Evolutionary conservation across 2,888 invertebrate genomes (phyloP), one percentile per base, ranked within the genome.

Genomic region (Heliconius charithonia): DNA sequence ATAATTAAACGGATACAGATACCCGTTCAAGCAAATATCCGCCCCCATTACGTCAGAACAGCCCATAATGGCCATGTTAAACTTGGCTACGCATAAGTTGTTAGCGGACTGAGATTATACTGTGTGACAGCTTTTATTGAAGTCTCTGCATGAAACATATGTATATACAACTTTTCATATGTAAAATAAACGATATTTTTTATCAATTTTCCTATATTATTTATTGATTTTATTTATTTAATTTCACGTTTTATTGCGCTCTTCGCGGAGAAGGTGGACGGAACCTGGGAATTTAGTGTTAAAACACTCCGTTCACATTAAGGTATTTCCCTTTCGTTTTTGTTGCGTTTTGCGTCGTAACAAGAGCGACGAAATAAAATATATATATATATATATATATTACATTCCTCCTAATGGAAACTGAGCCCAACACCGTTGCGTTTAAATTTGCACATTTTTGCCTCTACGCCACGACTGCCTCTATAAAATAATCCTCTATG

Each of bases 31-130:
- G 32, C 72, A 72, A 59, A 59, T 72, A 72, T 72, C 72, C 73
- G 67, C 41, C 74, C 72, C 72, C 77, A 65, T 77, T 79, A 65
- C 27, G 77, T 77, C 77, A 41, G 77, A 41, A 51, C 70, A 70
- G 65, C 45, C 65, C 63, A 80, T 78, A 70, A 71, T 77, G 66
- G 65, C 62, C 75, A 70, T 72, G 80, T 78, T 78, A 59, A 77
- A 75, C 65, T 77, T 77, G 29, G 29, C 32, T 51, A 75, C 80
- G 75, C 32, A 67, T 80, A 80, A 80, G 71, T 77, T 80, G 71
- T 72, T 56, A 59, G 65, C 56, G 27, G 27, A 27, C 37, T 37
- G 65, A 72, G 77, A 77, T 77, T 72, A 77, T 63, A 45, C 71
- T 6, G 56, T 13, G 66, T 77, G 72, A 56, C 72, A 51, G 71